phyloP scores from a whole-genome alignment of 2,797 vertebrate genomes.

The Sebastes taczanowskii region DNA sequence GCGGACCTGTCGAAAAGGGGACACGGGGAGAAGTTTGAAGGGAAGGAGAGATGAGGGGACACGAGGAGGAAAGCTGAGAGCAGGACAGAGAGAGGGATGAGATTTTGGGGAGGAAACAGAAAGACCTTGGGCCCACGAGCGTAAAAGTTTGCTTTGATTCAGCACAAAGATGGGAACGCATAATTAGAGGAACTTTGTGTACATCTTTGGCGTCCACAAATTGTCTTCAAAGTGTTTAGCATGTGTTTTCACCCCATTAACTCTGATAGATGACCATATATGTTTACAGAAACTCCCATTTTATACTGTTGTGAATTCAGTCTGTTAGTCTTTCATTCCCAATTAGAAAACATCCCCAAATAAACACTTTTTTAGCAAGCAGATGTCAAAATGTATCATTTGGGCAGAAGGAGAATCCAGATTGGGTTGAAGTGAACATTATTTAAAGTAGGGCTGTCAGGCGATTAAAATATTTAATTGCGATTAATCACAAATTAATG shows the following conservation, averaged over 20 bases:
- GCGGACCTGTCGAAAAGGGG: conserved; percentile 53
- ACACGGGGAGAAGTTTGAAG: conserved; percentile 56
- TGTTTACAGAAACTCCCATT: neutral
- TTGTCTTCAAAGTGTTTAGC: neutral
- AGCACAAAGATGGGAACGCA: neutral
- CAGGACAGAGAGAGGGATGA: neutral
- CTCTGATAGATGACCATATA: neutral
- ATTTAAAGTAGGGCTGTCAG: neutral
- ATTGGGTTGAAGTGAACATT: neutral
- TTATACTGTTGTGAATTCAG: neutral
- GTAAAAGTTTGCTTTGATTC: conserved; percentile 15
- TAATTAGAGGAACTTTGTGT: neutral
- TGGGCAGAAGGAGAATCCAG: neutral
- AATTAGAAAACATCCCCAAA: neutral
- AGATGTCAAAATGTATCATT: neutral
- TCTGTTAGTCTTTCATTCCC: neutral
- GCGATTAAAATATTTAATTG: too few relatives aligned
- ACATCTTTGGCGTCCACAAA: neutral
- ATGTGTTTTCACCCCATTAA: conserved; percentile 5
- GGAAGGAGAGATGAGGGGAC: conserved; percentile 52
- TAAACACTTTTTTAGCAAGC: neutral
- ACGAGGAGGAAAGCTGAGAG: conserved; percentile 46
- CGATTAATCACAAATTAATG: too few relatives aligned
- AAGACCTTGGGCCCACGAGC: neutral
- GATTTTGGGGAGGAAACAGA: conserved; percentile 11